phyloP scores from a whole-genome alignment of 2,888 invertebrate genomes.

The Ichneumoninae sp. region DNA sequence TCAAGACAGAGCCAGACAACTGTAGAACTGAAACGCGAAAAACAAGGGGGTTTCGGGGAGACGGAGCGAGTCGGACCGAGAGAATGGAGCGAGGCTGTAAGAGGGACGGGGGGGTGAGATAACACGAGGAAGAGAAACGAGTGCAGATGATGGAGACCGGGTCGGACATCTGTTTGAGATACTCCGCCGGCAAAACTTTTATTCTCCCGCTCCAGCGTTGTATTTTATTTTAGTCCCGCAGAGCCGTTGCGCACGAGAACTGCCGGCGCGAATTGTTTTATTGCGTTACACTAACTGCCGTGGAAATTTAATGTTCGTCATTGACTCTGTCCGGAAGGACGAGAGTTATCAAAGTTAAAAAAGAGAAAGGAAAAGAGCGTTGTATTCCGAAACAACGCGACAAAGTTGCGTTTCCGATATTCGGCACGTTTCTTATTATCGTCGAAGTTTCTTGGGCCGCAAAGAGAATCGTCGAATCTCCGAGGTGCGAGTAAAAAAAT shows the following conservation, averaged over 20 bases:
- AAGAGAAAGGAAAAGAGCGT: neutral
- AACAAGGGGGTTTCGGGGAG: neutral
- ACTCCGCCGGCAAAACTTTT: conserved; percentile 68
- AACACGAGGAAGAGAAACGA: conserved; percentile 64
- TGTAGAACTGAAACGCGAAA: conserved; percentile 13
- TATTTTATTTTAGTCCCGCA: conserved; percentile 19
- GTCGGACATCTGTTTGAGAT: conserved; percentile 73
- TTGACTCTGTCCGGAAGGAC: neutral
- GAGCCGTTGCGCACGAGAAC: conserved; percentile 7
- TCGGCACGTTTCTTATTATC: neutral
- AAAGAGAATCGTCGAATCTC: neutral
- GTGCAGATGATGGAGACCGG: conserved; percentile 67
- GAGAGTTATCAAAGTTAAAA: neutral
- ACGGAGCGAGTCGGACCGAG: conserved; percentile 55
- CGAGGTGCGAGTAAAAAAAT: neutral
- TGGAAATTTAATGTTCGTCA: neutral
- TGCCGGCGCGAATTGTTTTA: conserved; percentile 40
- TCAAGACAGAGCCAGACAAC: conserved; percentile 58
- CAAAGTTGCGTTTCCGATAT: neutral
- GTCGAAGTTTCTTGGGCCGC: neutral
- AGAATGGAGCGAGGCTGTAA: conserved; percentile 62
- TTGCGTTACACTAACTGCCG: neutral
- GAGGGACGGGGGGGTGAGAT: conserved; percentile 62
- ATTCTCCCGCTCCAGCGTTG: conserved; percentile 41
- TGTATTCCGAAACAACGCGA: neutral